Evolutionary conservation across 2,797 vertebrate species (phyloP).

Genomic region (Gastrophryne carolinensis): DNA sequence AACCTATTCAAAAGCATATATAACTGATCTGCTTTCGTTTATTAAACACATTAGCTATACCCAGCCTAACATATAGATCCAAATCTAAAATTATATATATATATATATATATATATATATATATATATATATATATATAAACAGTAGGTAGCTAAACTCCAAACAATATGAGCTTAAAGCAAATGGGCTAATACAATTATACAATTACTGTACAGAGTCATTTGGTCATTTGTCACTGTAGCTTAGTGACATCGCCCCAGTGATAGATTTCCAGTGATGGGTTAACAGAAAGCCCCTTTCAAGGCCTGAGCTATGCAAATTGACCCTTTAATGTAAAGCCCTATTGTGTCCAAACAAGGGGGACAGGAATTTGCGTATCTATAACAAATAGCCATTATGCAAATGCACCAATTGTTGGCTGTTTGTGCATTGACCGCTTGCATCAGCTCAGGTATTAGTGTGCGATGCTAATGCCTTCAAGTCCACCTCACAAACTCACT

Average conservation of each 20-base stretch:
- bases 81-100: too few species aligned
- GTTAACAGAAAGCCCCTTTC: slow-evolving; percentile 4
- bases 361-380: slow-evolving; percentile 46
- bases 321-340: slow-evolving; percentile 37
- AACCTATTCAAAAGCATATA: too few species aligned
- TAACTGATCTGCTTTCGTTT: too few species aligned
- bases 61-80: too few species aligned
- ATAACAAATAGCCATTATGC: slow-evolving; percentile 44
- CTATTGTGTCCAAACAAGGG: slow-evolving; percentile 35
- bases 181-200: too few species aligned
- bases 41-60: too few species aligned
- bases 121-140: too few species aligned
- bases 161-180: too few species aligned
- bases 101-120: too few species aligned
- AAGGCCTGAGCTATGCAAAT: slow-evolving; percentile 21
- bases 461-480: slow-evolving; percentile 4
- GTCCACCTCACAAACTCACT: slow-evolving; percentile 7
- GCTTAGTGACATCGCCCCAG: not conserved
- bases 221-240: too few species aligned
- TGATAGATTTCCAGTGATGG: not conserved
- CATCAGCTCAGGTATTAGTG: not conserved
- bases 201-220: too few species aligned
- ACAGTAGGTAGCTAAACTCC: too few species aligned
- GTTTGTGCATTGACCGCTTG: slow-evolving; percentile 25
- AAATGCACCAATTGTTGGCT: slow-evolving; percentile 39